Evolutionary conservation across 2,113 vertebrate species (phyloP).

Genomic region (Pygoscelis adeliae): DNA sequence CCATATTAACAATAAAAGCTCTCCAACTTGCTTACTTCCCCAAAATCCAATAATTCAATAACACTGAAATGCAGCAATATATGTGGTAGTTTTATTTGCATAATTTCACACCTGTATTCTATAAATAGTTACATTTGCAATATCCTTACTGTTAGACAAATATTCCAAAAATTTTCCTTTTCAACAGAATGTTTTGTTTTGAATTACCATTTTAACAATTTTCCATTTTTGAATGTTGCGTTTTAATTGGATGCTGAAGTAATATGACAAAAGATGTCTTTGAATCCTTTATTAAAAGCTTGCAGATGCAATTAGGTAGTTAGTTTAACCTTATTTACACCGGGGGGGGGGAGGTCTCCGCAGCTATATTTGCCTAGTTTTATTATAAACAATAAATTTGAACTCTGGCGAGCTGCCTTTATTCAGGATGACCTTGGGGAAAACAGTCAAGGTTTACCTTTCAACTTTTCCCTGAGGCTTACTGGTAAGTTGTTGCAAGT

Average conservation of each 20-base stretch:
- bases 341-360: fast-evolving
- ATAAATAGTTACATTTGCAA: not conserved
- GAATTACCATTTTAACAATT: not conserved
- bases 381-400: not conserved
- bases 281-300: not conserved
- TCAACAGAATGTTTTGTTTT: not conserved
- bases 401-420: not conserved
- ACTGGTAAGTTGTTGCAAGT: not conserved
- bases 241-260: not conserved
- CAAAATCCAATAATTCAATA: not conserved
- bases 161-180: fast-evolving
- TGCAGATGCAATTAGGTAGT: not conserved
- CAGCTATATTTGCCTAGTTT: not conserved
- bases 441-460: not conserved
- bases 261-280: not conserved
- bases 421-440: not conserved
- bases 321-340: not conserved
- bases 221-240: not conserved
- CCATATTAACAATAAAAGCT: not conserved
- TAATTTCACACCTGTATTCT: not conserved
- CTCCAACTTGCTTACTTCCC: not conserved
- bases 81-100: not conserved
- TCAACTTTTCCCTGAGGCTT: not conserved
- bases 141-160: not conserved
- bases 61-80: not conserved